These are phyloP conservation scores for Tanaodytes sp. DNA, from an alignment of 2,888 invertebrate genomes.

Conservation along the genomic window DNA sequence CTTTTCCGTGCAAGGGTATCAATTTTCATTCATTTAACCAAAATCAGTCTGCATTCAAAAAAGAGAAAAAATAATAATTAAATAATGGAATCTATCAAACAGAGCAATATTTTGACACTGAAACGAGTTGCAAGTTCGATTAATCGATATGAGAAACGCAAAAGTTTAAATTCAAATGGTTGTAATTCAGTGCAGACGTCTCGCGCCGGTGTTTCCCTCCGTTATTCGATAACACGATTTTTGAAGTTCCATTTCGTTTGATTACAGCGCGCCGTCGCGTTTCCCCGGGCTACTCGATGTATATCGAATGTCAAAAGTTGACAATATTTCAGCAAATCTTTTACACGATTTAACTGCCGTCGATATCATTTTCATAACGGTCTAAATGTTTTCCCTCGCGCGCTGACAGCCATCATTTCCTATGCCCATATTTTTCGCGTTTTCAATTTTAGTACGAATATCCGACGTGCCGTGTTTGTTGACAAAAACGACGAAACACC, in stretches of 20 bases:
- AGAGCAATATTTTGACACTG: no score
- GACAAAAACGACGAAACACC: conserved; percentile 27
- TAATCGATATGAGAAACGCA: no score
- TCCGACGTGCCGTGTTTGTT: conserved; percentile 38
- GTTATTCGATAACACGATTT: no score
- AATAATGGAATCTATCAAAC: no score
- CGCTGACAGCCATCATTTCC: conserved; percentile 36
- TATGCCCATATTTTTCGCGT: conserved; percentile 34
- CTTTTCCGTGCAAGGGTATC: no score
- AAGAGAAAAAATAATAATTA: no score
- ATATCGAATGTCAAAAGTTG: conserved; percentile 28
- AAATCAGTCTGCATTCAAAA: no score
- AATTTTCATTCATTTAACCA: no score
- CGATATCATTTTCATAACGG: conserved; percentile 46
- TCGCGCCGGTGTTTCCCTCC: no score
- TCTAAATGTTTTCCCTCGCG: conserved; percentile 26
- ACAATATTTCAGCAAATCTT: conserved; percentile 40
- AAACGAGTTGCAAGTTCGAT: no score
- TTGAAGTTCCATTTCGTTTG: conserved; percentile 26
- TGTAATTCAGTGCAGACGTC: no score
- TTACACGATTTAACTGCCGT: conserved; percentile 39
- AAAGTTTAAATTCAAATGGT: no score
- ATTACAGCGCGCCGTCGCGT: conserved; percentile 15
- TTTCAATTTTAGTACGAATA: conserved; percentile 36
- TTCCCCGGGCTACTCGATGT: conserved; percentile 12